Evolutionary conservation across 2,113 vertebrate genomes (phyloP), one percentile per base, ranked within the genome.

Genomic region (Semnopithecus entellus): DNA sequence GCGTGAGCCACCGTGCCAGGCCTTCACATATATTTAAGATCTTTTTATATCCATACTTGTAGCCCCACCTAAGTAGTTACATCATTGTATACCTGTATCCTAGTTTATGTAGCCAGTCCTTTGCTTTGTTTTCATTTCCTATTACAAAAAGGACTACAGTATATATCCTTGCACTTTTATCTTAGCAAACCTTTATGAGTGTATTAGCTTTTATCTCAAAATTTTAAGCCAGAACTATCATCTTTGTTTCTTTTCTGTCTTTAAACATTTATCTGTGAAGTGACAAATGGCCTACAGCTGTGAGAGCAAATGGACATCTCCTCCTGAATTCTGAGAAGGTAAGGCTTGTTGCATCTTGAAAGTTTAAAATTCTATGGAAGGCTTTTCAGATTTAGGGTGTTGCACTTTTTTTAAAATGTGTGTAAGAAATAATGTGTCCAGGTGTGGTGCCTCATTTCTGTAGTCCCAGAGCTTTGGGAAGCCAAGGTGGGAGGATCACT

Each of bases 301-400:
- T 99, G 84, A 99, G 99, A 98, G 99, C 99, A 86, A 99, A 99
- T n/a, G 99, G 99, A 96, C 99, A 99, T 95, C 99, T 99, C 78
- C 99, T 99, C 17, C 99, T 99, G 78, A 99, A 99, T 97, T 99
- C 99, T 5, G 99, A 99, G 97, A 99, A 99, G 99, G 99, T 99
- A 98, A 1, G 0, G 23, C 0, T 83, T 17, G 32, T 30, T 32
- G 23, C 12, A 45, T 78, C 40, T 78, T 68, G 55, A 70, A 90
- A 68, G 7, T 14, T 83, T 90, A 32, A 38, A 92, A 48, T 81
- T 88, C 43, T 82, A 7, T 50, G n/a, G 78, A 84, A 81, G 22
- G 16, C 10, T 88, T 76, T 91, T 78, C 52, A 66, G 52, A 66
- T 91, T 72, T 82, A 88, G 50, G 9, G 81, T 64, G 23, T 50